Conservation (phyloP, 2,888 invertebrate genomes). For the Agonopterix subpropinquella region DNA sequence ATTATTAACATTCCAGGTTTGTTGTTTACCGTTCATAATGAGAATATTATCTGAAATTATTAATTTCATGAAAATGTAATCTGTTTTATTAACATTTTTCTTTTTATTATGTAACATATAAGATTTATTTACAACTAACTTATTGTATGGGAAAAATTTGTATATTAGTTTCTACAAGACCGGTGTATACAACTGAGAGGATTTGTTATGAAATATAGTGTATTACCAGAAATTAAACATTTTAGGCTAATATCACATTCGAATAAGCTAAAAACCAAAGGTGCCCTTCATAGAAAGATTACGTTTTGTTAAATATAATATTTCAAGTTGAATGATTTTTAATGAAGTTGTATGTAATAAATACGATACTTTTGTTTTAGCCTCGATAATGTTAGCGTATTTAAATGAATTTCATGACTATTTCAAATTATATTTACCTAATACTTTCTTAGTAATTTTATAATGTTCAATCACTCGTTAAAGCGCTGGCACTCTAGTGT, state of each 20-base stretch:
- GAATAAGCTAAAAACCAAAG: conserved; percentile 89
- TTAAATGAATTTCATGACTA: conserved; percentile 70
- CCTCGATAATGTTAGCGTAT: conserved; percentile 69
- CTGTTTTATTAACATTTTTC: conserved; percentile 64
- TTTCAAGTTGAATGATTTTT: conserved; percentile 73
- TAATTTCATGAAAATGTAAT: conserved; percentile 53
- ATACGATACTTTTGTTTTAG: conserved; percentile 70
- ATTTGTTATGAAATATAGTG: conserved; percentile 67
- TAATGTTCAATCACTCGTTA: conserved; percentile 72
- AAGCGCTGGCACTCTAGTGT: conserved; percentile 73
- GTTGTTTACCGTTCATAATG: conserved; percentile 61
- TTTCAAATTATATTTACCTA: conserved; percentile 75
- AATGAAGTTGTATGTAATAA: conserved; percentile 70
- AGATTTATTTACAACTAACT: conserved; percentile 73
- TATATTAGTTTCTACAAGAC: conserved; percentile 64
- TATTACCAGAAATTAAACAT: conserved; percentile 71
- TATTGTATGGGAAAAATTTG: conserved; percentile 53
- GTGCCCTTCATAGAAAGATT: conserved; percentile 83
- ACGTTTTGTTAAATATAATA: conserved; percentile 74
- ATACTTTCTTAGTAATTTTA: conserved; percentile 70
- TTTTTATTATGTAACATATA: conserved; percentile 65
- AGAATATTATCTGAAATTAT: conserved; percentile 55
- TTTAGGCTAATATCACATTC: conserved; percentile 75
- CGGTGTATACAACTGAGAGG: conserved; percentile 64
- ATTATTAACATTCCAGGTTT: conserved; percentile 72